A percentile compares a stretch with the other conserved stretches of the same genome.
Conservation (phyloP, 1,140 invertebrate species). For the Heliothis virescens region DNA sequence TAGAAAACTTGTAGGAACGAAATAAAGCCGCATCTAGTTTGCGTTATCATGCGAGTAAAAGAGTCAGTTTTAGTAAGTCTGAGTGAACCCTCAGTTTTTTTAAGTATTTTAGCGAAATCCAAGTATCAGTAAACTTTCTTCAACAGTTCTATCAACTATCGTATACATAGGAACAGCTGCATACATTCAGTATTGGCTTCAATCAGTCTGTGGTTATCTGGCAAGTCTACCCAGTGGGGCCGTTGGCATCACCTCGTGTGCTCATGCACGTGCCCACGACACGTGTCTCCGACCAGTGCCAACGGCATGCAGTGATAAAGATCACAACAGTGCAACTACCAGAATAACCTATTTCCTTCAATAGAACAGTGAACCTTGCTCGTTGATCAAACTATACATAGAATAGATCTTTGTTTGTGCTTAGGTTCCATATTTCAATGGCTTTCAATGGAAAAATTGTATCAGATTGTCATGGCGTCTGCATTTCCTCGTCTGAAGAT, state of each 20-base stretch:
- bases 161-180: background rate
- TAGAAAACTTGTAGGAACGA: no score
- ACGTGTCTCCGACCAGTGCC: conserved; percentile 2
- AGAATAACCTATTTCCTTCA: conserved; percentile 42
- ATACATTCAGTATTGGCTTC: conserved; percentile 10
- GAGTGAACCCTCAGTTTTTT: no score
- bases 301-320: conserved; percentile 26
- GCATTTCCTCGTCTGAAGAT: no score
- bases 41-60: no score
- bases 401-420: background rate
- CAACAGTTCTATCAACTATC: background rate
- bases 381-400: background rate
- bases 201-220: conserved; percentile 25
- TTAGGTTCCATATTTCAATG: background rate
- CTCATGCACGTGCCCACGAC: background rate
- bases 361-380: conserved; percentile 32
- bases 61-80: no score
- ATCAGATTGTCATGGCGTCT: no score
- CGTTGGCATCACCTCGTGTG: conserved; percentile 28
- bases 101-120: no score
- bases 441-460: no score
- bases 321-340: conserved; percentile 36
- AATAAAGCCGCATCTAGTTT: no score
- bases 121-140: no score
- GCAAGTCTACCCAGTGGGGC: conserved; percentile 13